These are phyloP conservation scores for Carassius carassius DNA, from an alignment of 2,113 vertebrate genomes.

Conservation along the genomic window DNA sequence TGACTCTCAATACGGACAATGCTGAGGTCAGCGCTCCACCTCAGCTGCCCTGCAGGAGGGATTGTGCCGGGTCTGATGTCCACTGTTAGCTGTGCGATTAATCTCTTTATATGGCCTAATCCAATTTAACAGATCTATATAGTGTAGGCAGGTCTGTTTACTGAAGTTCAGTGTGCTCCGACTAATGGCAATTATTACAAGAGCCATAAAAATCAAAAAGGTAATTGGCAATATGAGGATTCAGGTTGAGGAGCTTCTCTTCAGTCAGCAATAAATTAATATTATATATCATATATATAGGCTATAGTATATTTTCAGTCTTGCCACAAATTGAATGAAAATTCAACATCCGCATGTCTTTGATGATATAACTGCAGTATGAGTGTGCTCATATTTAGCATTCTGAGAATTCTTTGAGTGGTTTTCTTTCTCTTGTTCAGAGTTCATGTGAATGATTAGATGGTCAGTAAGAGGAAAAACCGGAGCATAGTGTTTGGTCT, in stretches of 20 bases:
- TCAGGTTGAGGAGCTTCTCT: constrained; percentile 3
- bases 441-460: neutral
- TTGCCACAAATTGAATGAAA: neutral
- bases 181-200: constrained; percentile 38
- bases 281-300: no score
- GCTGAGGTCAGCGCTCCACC: constrained; percentile 21
- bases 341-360: neutral
- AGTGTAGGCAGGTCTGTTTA: constrained; percentile 28
- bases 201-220: constrained; percentile 17
- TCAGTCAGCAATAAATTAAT: constrained; percentile 1
- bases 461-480: neutral
- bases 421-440: neutral
- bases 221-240: constrained; percentile 3
- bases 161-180: neutral
- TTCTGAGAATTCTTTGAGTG: neutral
- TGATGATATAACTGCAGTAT: constrained; percentile 15
- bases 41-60: constrained; percentile 23
- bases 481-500: neutral
- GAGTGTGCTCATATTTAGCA: constrained; percentile 6
- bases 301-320: constrained; percentile 1
- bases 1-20: neutral
- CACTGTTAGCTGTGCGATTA: neutral
- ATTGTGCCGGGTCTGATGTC: constrained; percentile 11
- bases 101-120: constrained; percentile 9
- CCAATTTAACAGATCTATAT: constrained; percentile 20